Percentiles rank a stretch among this genome's conserved stretches.
Conservation (phyloP, 2,113 vertebrate genomes). For the Coregonus clupeaformis region DNA sequence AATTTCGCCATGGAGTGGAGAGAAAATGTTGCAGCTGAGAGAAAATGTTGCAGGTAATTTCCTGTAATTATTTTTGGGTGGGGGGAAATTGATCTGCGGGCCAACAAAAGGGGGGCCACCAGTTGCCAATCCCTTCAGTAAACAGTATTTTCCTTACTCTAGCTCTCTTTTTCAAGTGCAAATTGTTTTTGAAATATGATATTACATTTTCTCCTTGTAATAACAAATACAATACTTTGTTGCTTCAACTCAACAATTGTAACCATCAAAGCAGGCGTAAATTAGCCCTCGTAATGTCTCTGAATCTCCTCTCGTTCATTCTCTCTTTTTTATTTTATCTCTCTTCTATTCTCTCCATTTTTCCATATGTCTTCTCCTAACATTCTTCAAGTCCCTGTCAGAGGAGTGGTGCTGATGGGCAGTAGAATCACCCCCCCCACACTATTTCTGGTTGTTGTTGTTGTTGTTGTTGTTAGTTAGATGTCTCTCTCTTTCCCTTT, state of each 20-base stretch:
- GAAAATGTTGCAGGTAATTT: background rate
- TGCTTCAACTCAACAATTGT: constrained; percentile 5
- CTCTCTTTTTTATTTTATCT: background rate
- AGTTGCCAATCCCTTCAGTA: too few species aligned
- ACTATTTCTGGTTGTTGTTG: too few species aligned
- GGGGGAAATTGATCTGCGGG: too few species aligned
- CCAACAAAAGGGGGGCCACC: too few species aligned
- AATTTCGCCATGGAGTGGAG: too few species aligned
- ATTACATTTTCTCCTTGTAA: constrained; percentile 41
- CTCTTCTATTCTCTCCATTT: background rate
- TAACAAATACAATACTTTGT: constrained; percentile 48
- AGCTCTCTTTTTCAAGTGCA: constrained; percentile 58
- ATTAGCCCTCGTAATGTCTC: background rate
- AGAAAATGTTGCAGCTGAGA: too few species aligned
- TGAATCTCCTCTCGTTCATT: background rate
- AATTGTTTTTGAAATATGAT: constrained; percentile 24
- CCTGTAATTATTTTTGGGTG: too few species aligned
- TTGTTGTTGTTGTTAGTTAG: background rate
- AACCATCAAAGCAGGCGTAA: background rate
- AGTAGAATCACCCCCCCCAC: background rate
- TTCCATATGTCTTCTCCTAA: background rate
- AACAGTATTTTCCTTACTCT: constrained; percentile 3
- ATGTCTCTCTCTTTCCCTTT: constrained; percentile 6
- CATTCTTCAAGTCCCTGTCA: background rate
- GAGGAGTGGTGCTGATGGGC: too few species aligned